Evolutionary conservation across 2,888 invertebrate species (phyloP).

Genomic region (Tiliacea aurago): DNA sequence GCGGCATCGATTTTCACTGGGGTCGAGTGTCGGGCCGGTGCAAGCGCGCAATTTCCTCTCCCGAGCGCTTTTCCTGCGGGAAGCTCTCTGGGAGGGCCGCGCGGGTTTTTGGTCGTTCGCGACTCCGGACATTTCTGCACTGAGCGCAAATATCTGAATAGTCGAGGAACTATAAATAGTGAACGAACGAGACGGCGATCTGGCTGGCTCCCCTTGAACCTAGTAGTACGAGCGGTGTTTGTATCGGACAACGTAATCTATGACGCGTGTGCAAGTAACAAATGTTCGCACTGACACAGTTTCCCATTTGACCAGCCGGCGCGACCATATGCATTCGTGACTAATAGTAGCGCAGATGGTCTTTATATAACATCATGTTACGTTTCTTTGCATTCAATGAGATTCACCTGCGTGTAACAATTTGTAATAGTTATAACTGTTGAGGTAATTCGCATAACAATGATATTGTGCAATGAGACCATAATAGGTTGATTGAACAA

Average conservation of each 20-base stretch:
- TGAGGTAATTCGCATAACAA: conserved; percentile 50
- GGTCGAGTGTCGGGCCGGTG: conserved; percentile 62
- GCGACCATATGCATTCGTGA: conserved; percentile 84
- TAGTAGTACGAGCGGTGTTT: conserved; percentile 80
- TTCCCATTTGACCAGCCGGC: conserved; percentile 87
- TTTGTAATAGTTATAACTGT: conserved; percentile 49
- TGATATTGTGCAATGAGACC: conserved; percentile 31
- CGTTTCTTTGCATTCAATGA: conserved; percentile 67
- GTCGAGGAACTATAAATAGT: conserved; percentile 89
- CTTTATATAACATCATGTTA: conserved; percentile 72
- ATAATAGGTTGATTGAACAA: conserved; percentile 31
- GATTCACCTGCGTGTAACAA: conserved; percentile 68
- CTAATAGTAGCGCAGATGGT: conserved; percentile 81
- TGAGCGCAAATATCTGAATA: conserved; percentile 88
- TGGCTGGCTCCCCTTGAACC: conserved; percentile 90
- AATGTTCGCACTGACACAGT: conserved; percentile 88
- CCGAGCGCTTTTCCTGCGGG: conserved; percentile 73
- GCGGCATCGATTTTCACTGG: conserved; percentile 66
- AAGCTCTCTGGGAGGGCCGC: conserved; percentile 77
- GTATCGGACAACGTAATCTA: conserved; percentile 82
- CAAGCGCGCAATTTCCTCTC: conserved; percentile 71
- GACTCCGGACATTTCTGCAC: conserved; percentile 89
- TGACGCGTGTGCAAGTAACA: conserved; percentile 83
- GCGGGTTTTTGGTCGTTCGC: conserved; percentile 83
- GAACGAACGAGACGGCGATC: conserved; percentile 86